phyloP scores from a whole-genome alignment of 2,113 vertebrate species.

The Formicarius rufipectus region DNA sequence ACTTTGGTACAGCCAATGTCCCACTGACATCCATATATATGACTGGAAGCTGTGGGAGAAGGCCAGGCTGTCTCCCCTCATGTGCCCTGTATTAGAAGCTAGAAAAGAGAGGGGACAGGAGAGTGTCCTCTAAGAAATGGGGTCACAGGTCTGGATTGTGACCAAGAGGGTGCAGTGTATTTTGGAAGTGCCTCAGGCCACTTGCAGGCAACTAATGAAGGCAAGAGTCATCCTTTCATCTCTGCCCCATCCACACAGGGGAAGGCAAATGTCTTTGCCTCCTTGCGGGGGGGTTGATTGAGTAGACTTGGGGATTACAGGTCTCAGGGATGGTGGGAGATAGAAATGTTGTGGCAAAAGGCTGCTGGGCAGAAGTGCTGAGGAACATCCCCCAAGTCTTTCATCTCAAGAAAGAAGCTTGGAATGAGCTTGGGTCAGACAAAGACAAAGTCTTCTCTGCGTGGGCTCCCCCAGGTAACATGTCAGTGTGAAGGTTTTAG shows the following conservation, averaged over 20 bases:
- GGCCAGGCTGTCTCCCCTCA: not conserved
- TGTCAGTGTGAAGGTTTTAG: not conserved
- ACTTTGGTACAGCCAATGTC: not conserved
- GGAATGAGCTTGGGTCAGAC: not conserved
- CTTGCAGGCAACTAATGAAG: not conserved
- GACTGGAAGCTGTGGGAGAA: not conserved
- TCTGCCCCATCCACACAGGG: not conserved
- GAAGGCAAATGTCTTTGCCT: not conserved
- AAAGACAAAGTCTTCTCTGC: not conserved
- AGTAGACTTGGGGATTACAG: not conserved
- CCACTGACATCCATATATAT: accelerated
- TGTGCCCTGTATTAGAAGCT: not conserved
- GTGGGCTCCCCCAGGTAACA: not conserved
- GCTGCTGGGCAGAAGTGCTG: accelerated
- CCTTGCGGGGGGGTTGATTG: accelerated
- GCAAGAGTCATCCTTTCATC: not conserved
- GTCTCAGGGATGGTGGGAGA: not conserved
- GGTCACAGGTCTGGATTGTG: not conserved
- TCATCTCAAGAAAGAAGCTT: not conserved
- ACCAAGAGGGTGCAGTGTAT: not conserved
- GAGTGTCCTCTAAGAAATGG: not conserved
- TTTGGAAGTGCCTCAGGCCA: not conserved
- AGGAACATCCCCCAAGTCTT: not conserved
- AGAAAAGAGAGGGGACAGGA: not conserved
- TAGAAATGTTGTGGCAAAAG: not conserved